Evolutionary conservation across 2,797 vertebrate genomes (phyloP), one percentile per base, ranked within the genome.

Genomic region (Apogon hyalosoma): DNA sequence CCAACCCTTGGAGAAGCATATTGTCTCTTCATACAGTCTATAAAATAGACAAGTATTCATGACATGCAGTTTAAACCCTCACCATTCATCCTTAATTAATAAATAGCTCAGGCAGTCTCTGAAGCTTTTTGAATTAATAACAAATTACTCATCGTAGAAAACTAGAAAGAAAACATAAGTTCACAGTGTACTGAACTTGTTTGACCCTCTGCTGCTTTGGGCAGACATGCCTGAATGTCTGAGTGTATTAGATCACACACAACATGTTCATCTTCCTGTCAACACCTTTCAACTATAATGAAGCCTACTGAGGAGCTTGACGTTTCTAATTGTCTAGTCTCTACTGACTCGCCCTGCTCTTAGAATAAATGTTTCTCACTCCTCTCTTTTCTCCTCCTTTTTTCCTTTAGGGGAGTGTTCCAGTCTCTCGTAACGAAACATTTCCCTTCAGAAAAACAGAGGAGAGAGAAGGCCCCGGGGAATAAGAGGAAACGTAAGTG

Each of bases 361-460:
- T 43, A 36, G 36, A 58, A 43, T 84, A 13, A 49, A 72, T 40
- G 24, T 66, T 52, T 61, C 7, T 55, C 2, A 41, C 16, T 69
- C 13, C 36, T 38, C 18, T 15, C 10, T 38, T 11, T 13, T 40
- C 63, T 33, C 19, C 12, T 62, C 7, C 6, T 70, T 24, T 58
- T 55, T 78, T 57, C 33, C 73, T 80, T 86, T 10, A 99, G 97
- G 93, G 97, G 97, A 73, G 97, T 99, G 63, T 98, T 99, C 91
- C 95, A 96, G 86, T 98, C 97, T 31, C 94, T 99, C 48, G 97
- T 99, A 82, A 91, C 92, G 67, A 99, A 98, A 90, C 97, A 99
- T 91, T 99, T 99, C 88, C 97, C 97, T 39, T 97, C 96, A 63
- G 96, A 95, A 87, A 99, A 98, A 87, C 95, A 97, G 89, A 95